These are phyloP conservation scores for Jacana jacana DNA, from an alignment of 2,113 vertebrate genomes.

Conservation along the genomic window DNA sequence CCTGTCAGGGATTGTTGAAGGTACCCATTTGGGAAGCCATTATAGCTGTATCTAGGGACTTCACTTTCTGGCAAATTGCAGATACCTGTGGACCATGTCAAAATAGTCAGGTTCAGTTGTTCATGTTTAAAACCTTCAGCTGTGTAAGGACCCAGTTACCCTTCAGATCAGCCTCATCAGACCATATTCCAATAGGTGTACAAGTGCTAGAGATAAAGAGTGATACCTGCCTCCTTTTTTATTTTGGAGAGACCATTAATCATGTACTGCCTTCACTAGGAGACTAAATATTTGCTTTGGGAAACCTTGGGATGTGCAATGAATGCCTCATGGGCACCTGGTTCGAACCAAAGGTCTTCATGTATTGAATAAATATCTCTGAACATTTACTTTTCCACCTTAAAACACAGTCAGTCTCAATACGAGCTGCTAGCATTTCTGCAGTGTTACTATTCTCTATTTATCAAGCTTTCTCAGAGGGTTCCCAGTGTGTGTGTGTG, in stretches of 20 bases:
- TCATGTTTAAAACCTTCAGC: background rate
- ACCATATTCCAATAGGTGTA: background rate
- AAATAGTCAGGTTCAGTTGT: background rate
- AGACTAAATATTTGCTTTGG: background rate
- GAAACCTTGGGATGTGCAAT: background rate
- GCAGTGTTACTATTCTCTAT: background rate
- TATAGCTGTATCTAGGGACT: background rate
- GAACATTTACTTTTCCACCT: background rate
- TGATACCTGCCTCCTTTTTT: background rate
- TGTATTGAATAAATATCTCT: background rate
- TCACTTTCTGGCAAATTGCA: background rate
- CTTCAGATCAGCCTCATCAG: background rate
- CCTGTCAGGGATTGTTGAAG: background rate
- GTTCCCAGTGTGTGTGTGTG: rapidly evolving
- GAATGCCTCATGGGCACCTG: background rate
- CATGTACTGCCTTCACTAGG: background rate
- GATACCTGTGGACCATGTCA: background rate
- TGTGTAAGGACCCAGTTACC: background rate
- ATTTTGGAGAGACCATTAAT: background rate
- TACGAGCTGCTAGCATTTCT: background rate
- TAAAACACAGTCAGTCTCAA: background rate
- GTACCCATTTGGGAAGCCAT: background rate
- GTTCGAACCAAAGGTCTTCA: background rate
- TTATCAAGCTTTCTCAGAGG: background rate
- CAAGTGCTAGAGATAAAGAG: background rate